Conservation (phyloP, 2,113 vertebrate genomes). For the Mobula birostris region DNA sequence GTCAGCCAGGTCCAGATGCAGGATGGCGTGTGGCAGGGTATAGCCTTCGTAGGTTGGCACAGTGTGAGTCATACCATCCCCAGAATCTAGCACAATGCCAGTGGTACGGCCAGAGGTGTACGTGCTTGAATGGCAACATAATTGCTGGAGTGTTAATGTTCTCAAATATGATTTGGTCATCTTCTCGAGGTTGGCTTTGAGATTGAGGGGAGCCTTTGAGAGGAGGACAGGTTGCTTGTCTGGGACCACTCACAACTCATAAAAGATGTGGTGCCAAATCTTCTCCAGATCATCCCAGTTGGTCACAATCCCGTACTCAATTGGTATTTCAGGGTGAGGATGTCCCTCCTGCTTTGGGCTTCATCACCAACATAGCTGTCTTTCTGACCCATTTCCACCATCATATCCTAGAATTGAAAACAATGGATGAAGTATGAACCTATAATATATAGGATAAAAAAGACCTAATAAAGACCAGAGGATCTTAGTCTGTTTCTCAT, state of each 20-base stretch:
- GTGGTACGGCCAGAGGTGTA: slow-evolving; percentile 47
- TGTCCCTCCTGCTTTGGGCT: not conserved
- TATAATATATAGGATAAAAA: slow-evolving; percentile 55
- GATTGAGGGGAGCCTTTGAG: slow-evolving; percentile 14
- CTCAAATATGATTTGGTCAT: slow-evolving; percentile 44
- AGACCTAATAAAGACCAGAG: slow-evolving; percentile 50
- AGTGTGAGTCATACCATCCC: not conserved
- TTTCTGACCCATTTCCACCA: slow-evolving; percentile 34
- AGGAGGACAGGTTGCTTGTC: slow-evolving; percentile 23
- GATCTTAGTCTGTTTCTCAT: slow-evolving; percentile 40
- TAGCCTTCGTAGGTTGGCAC: slow-evolving; percentile 13
- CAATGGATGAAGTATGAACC: slow-evolving; percentile 36
- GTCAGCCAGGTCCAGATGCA: not conserved
- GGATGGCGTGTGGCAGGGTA: not conserved
- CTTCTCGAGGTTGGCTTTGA: slow-evolving; percentile 30
- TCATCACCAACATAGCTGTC: slow-evolving; percentile 24
- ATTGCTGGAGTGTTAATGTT: slow-evolving; percentile 53
- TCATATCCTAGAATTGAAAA: slow-evolving; percentile 49
- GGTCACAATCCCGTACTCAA: slow-evolving; percentile 9
- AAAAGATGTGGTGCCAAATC: slow-evolving; percentile 27
- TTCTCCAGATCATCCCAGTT: slow-evolving; percentile 32
- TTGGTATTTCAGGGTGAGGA: slow-evolving; percentile 28
- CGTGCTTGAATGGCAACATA: slow-evolving; percentile 40
- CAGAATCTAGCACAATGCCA: slow-evolving; percentile 54
- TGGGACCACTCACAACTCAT: slow-evolving; percentile 12